Evolutionary conservation across 2,113 vertebrate species (phyloP), one percentile per base, ranked within the genome.

Genomic region (Labeo catla): DNA sequence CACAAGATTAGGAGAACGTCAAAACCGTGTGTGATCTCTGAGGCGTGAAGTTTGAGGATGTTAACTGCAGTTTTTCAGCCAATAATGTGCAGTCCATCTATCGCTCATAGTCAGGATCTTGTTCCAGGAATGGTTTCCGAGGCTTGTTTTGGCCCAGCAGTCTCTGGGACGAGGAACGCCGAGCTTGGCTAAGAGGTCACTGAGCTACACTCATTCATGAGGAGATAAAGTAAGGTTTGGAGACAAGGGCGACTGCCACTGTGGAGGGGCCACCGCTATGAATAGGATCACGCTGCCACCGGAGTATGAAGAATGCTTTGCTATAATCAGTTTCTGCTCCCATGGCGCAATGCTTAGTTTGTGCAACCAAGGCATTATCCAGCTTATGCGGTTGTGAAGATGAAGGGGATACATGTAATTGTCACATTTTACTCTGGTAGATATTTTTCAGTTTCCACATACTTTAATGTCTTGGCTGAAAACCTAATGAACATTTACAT

Each of bases 1-100:
- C 72, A 81, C 63, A 28, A 21, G 73, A 84, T 84, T 87, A 86
- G 16, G 59, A 59, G 85, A 70, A 86, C 45, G 81, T 78, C 78
- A 68, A 45, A 70, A 76, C 73, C 49, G 54, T 34, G 19, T 36
- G 74, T 73, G 80, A 74, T 86, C 86, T 70, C 11, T 39, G 83
- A 84, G 47, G 68, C 68, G 50, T 52, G 54, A 57, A 52, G 52
- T 74, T 57, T 80, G 66, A 74, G 81, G 49, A 80, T 84, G 83
- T 70, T 82, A 85, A 83, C 84, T 74, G 16, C 43, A 66, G 65
- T 83, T 66, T 61, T 68, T 68, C 59, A 79, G 47, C 57, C 81
- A 88, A 84, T 84, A 68, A 88, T 80, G 34, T 74, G 74, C 45
- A 74, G 66, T 54, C 12, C 19, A 19, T 28, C 47, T 85, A 11